Percentiles rank a stretch among this genome's conserved stretches.
phyloP scores from a whole-genome alignment of 23 tunicate species.

The Ascidia mentula region DNA sequence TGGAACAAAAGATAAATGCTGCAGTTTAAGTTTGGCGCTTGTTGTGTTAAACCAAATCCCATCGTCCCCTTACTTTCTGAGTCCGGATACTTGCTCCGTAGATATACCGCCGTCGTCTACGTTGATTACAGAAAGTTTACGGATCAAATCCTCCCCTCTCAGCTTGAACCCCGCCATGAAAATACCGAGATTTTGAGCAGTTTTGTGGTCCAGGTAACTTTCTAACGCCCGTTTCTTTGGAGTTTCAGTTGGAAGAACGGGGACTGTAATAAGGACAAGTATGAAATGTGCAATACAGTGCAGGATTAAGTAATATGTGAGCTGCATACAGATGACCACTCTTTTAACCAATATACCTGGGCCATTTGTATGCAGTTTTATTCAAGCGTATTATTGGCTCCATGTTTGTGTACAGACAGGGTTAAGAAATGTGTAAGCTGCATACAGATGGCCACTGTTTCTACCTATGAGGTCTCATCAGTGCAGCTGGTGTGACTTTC shows the following conservation, averaged over 20 bases:
- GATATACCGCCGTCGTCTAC: slow-evolving; percentile 55
- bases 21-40: neutral
- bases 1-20: no score
- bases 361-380: no score
- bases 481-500: no score
- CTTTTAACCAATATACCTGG: neutral
- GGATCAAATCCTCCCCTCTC: slow-evolving; percentile 48
- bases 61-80: slow-evolving; percentile 35
- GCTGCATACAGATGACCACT: neutral
- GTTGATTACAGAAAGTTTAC: slow-evolving; percentile 28
- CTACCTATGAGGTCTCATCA: no score
- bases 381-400: no score
- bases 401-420: no score
- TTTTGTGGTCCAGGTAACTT: slow-evolving; percentile 54
- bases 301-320: neutral
- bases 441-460: no score
- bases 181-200: slow-evolving; percentile 76
- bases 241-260: neutral
- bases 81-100: slow-evolving; percentile 34
- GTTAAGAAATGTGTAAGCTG: no score
- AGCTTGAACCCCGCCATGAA: slow-evolving; percentile 73
- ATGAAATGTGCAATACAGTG: neutral
- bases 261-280: neutral
- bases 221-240: slow-evolving; percentile 30
- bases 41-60: neutral